Conservation (phyloP, 2,113 vertebrate species). For the Oreochromis niloticus region DNA sequence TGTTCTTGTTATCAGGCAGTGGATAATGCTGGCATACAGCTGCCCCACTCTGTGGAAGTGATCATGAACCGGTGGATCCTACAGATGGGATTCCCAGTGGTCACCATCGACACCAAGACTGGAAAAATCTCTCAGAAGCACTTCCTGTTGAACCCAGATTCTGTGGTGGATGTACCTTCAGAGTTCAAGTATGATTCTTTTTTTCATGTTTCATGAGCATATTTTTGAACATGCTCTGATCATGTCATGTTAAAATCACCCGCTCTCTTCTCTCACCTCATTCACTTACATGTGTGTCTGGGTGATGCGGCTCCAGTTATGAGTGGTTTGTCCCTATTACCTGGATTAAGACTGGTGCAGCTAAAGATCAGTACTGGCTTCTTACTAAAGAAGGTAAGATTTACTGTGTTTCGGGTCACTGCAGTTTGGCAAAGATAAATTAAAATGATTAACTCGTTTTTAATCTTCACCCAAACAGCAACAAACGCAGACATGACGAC, state of each 20-base stretch:
- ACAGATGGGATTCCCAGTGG: conserved; percentile 90
- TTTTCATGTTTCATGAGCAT: not conserved
- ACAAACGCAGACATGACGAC: not conserved
- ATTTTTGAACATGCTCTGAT: not conserved
- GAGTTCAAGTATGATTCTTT: conserved; percentile 71
- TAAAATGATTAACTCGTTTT: not conserved
- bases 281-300: not conserved
- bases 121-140: conserved; percentile 78
- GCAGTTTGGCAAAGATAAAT: not conserved
- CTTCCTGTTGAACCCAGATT: conserved; percentile 76
- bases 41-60: conserved; percentile 51
- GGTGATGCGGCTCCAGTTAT: conserved; percentile 71
- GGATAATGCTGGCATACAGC: rapidly evolving
- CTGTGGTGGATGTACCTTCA: conserved; percentile 73
- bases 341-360: not conserved
- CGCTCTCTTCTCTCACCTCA: not conserved
- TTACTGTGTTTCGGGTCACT: not conserved
- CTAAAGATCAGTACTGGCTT: conserved; percentile 69
- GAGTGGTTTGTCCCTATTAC: conserved; percentile 81
- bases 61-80: conserved; percentile 92
- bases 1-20: conserved; percentile 56
- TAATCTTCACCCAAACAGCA: not conserved
- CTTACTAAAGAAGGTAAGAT: conserved; percentile 48
- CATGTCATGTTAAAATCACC: not conserved
- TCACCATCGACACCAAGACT: conserved; percentile 74